Conservation (phyloP, 2,888 invertebrate species). For the Sipunculus nudus region DNA sequence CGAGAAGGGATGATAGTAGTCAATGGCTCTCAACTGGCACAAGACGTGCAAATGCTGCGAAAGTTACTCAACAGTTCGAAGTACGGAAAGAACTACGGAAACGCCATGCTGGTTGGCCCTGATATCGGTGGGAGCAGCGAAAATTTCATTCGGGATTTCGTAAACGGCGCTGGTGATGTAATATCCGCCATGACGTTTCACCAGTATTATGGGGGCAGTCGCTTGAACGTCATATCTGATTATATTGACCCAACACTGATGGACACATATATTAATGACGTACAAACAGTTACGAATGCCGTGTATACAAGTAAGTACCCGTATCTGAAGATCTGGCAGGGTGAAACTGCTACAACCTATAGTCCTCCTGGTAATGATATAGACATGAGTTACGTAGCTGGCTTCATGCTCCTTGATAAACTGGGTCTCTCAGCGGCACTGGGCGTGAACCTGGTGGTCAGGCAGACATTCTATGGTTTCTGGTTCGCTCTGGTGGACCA, state of each 20-base stretch:
- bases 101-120: slow-evolving; percentile 6
- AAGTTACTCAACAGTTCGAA: too few relatives aligned
- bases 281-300: too few relatives aligned
- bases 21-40: slow-evolving; percentile 10
- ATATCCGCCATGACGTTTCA: slow-evolving; percentile 76
- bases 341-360: slow-evolving; percentile 78
- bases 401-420: slow-evolving; percentile 80
- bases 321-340: slow-evolving; percentile 70
- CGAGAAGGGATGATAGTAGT: too few relatives aligned
- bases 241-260: slow-evolving; percentile 75
- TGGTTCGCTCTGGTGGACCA: slow-evolving; percentile 75
- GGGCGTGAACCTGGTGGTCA: slow-evolving; percentile 77
- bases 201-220: slow-evolving; percentile 72
- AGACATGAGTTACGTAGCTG: slow-evolving; percentile 74
- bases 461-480: slow-evolving; percentile 77
- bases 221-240: slow-evolving; percentile 71
- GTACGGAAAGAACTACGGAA: background rate
- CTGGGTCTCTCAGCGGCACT: slow-evolving; percentile 76
- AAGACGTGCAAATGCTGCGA: slow-evolving; percentile 7
- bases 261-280: slow-evolving; percentile 72
- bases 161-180: slow-evolving; percentile 65
- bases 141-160: slow-evolving; percentile 5
- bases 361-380: slow-evolving; percentile 78
- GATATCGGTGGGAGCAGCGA: slow-evolving; percentile 5
- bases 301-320: slow-evolving; percentile 19